These are phyloP conservation scores for Stylophora pistillata DNA, from an alignment of 64 coral and sea anemone genomes.

Conservation along the genomic window DNA sequence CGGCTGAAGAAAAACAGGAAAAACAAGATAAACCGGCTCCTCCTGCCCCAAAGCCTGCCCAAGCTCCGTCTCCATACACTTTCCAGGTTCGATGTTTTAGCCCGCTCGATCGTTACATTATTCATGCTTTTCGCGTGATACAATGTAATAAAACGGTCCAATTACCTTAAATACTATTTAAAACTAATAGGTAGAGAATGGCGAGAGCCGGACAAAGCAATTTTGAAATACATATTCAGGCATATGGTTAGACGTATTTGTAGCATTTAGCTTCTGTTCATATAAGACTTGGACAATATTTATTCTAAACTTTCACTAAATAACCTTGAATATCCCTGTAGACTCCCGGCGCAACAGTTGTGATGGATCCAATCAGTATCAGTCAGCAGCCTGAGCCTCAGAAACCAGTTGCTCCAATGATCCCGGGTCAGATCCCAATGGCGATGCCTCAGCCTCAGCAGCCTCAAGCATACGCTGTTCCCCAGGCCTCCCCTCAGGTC, in stretches of 20 bases:
- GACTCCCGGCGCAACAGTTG: slow-evolving; percentile 66
- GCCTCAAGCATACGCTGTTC: not conserved
- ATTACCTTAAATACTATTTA: too few relatives aligned
- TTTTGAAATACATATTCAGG: not conserved
- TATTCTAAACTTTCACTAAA: too few relatives aligned
- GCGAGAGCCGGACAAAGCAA: not conserved
- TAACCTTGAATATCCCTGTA: not conserved
- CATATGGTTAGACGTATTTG: not conserved
- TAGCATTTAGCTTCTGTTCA: too few relatives aligned
- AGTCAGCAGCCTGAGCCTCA: slow-evolving; percentile 27
- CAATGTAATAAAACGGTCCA: too few relatives aligned
- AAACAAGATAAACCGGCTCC: slow-evolving; percentile 28
- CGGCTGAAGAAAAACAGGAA: slow-evolving; percentile 6
- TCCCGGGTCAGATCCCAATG: slow-evolving; percentile 45
- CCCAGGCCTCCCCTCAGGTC: slow-evolving; percentile 33
- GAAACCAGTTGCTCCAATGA: slow-evolving; percentile 57
- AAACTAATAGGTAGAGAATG: too few relatives aligned
- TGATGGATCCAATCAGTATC: slow-evolving; percentile 78
- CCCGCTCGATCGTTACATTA: not conserved
- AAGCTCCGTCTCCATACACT: slow-evolving; percentile 26
- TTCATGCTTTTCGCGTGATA: not conserved
- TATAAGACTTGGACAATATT: too few relatives aligned
- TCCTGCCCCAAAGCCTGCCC: slow-evolving; percentile 28
- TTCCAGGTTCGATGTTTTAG: slow-evolving; percentile 19
- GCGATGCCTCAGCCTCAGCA: slow-evolving; percentile 30